Evolutionary conservation across 2,888 invertebrate genomes (phyloP), one percentile per base, ranked within the genome.

Genomic region (Agrochola circellaris): DNA sequence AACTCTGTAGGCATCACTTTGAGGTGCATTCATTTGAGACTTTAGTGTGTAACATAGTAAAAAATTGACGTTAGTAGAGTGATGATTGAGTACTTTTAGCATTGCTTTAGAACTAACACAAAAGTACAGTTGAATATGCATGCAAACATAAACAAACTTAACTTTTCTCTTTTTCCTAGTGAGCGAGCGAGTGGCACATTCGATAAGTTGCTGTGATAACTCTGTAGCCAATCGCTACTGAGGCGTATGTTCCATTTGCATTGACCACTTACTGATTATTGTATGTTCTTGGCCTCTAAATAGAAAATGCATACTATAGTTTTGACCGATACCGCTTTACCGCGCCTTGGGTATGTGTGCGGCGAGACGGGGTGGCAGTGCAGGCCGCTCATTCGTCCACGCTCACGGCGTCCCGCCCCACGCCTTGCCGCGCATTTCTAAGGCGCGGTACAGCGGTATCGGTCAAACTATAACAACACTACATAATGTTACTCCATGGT

Each of bases 81-180:
- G 0, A 30, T 42, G 20, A 67, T 30, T 51, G n/a, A 26, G 42
- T 17, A 34, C 15, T 45, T 70, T 23, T 23, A 74, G 61, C 51
- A 30, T 72, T 48, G n/a, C 30, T 62, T 62, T 64, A 77, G 30
- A 72, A 64, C n/a, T 0, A 48, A 65, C 30, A 20, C 15, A 56
- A 15, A 71, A 62, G 4, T 48, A 17, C 58, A 64, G 38, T 8
- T 56, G 11, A 7, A 15, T n/a, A n/a, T 77, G 62, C 80, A 64
- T 65, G 60, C 20, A 61, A 54, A 7, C 34, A 23, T n/a, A 42
- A 20, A 15, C 13, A 45, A 62, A 69, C 3, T 26, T 38, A 20
- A 30, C n/a, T n/a, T 42, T 51, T 48, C 0, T 26, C 60, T 42
- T 77, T 71, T 42, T 38, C 7, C 4, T 71, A 42, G 5, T 48